Evolutionary conservation across 37 sponge, comb jelly and placozoan species (phyloP).

Genomic region (Mnemiopsis leidyi): DNA sequence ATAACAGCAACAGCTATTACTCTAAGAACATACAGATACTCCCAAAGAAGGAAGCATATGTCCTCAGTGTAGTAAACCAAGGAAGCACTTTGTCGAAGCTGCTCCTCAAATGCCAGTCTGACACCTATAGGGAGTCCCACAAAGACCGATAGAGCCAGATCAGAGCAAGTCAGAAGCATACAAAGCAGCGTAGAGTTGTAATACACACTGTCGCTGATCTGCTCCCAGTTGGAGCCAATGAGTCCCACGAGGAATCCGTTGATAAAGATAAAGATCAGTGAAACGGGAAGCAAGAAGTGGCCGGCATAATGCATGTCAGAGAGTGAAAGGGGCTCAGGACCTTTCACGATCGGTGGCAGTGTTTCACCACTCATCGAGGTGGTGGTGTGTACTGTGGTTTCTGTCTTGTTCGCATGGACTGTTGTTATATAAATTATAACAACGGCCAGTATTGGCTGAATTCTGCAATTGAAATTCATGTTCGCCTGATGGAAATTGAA

Average conservation of each 20-base stretch:
- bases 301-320: not conserved
- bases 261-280: not conserved
- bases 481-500: too few species aligned
- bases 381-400: too few species aligned
- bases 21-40: not conserved
- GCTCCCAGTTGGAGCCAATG: not conserved
- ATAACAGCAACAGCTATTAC: not conserved
- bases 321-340: not conserved
- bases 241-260: not conserved
- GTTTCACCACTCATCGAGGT: too few species aligned
- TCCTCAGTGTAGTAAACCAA: not conserved
- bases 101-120: not conserved
- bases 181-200: not conserved
- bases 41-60: not conserved
- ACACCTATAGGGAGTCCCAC: not conserved
- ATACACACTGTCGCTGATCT: not conserved
- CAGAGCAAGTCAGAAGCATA: not conserved
- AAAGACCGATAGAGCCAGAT: not conserved
- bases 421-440: too few species aligned
- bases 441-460: too few species aligned
- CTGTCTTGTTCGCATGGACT: too few species aligned
- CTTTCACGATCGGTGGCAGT: not conserved
- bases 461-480: too few species aligned
- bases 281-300: not conserved
- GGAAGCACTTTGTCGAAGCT: not conserved